phyloP scores from a whole-genome alignment of 64 coral and sea anemone species.

The Anthopleura sola region DNA sequence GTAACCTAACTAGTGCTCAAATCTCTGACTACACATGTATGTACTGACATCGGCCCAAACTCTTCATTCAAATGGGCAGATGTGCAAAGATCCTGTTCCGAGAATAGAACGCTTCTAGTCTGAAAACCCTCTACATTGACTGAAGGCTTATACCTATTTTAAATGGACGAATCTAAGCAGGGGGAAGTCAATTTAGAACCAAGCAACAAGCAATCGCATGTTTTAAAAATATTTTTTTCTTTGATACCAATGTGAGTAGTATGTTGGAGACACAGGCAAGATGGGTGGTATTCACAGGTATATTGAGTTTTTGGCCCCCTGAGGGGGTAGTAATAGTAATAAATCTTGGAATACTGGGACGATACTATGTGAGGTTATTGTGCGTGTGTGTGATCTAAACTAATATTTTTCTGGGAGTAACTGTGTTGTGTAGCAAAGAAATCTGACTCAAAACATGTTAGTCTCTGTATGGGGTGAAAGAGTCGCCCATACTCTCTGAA shows the following conservation, averaged over 20 bases:
- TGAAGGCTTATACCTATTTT: too few species aligned
- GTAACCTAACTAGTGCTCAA: conserved; percentile 18
- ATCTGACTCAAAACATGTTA: not conserved
- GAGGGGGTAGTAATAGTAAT: not conserved
- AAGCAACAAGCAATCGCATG: too few species aligned
- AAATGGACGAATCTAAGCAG: too few species aligned
- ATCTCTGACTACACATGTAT: not conserved
- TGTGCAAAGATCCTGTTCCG: not conserved
- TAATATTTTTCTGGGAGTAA: not conserved
- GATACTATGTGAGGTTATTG: not conserved
- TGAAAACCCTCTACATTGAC: not conserved
- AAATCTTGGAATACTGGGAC: not conserved
- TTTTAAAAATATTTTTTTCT: too few species aligned
- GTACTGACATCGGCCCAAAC: not conserved
- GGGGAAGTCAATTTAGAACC: too few species aligned
- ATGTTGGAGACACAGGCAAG: not conserved
- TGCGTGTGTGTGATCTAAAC: not conserved
- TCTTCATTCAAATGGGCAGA: not conserved
- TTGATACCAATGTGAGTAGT: too few species aligned
- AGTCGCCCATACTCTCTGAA: not conserved
- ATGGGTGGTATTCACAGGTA: not conserved
- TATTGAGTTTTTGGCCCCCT: not conserved
- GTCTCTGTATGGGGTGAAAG: not conserved
- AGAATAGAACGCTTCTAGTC: not conserved
- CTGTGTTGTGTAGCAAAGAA: not conserved